Evolutionary conservation across 2,113 vertebrate genomes (phyloP).

Genomic region (Hypomesus transpacificus): DNA sequence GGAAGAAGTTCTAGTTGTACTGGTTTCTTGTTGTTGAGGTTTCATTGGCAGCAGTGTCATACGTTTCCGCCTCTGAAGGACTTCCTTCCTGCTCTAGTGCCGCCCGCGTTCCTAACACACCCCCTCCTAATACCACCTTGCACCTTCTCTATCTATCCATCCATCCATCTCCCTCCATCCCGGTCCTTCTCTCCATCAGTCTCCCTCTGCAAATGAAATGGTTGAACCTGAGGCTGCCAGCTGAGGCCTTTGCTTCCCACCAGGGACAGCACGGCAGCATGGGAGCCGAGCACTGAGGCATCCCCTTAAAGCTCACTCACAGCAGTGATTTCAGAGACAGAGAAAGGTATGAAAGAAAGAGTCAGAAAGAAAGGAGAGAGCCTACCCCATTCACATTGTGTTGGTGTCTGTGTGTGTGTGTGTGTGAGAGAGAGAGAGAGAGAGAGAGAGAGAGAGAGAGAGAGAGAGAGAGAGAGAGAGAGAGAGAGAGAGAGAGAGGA

Average conservation of each 20-base stretch:
- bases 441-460: slow-evolving; percentile 2
- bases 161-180: not conserved
- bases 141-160: not conserved
- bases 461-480: not conserved
- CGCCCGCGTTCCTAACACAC: no score
- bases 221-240: slow-evolving; percentile 53
- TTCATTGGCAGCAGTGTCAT: no score
- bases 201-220: slow-evolving; percentile 44
- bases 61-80: no score
- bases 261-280: slow-evolving; percentile 39
- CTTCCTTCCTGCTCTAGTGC: no score
- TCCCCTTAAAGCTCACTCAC: slow-evolving; percentile 31
- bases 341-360: slow-evolving; percentile 3
- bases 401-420: no score
- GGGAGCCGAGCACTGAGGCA: slow-evolving; percentile 46
- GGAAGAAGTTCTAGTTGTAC: no score
- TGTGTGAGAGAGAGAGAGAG: not conserved
- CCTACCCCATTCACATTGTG: no score
- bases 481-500: slow-evolving; percentile 7
- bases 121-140: no score
- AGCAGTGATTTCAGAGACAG: slow-evolving; percentile 29
- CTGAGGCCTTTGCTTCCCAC: slow-evolving; percentile 54
- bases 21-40: no score
- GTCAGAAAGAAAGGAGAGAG: not conserved
- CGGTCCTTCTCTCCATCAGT: not conserved